Conservation (phyloP, 2,888 invertebrate genomes). For the Lepidochrysops patricia region DNA sequence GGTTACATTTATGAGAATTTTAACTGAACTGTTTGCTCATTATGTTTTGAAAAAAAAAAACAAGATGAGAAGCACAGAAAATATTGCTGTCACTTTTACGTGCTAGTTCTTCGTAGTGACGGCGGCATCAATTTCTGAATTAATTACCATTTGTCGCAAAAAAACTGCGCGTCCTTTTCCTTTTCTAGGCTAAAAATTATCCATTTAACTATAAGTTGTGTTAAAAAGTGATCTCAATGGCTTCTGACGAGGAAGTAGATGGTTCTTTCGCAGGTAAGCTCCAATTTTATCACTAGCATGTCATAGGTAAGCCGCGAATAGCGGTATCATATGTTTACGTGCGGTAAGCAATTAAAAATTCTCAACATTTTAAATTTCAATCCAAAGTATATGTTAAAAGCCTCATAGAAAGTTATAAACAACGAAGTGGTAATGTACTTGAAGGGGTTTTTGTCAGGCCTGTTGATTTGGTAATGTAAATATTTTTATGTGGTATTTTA, state of each 20-base stretch:
- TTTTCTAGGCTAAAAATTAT: slow-evolving; percentile 62
- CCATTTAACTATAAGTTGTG: slow-evolving; percentile 48
- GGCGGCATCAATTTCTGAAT: slow-evolving; percentile 75
- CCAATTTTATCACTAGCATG: slow-evolving; percentile 65
- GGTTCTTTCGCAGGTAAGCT: slow-evolving; percentile 88
- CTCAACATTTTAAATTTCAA: slow-evolving; percentile 47
- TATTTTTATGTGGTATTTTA: slow-evolving; percentile 72
- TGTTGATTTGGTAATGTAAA: slow-evolving; percentile 44
- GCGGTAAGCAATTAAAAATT: slow-evolving; percentile 73
- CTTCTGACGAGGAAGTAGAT: slow-evolving; percentile 91
- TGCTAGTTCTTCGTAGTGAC: slow-evolving; percentile 61
- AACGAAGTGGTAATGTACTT: slow-evolving; percentile 21
- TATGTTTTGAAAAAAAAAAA: not conserved
- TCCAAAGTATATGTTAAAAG: slow-evolving; percentile 22
- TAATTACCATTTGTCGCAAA: slow-evolving; percentile 75
- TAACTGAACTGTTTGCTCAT: not conserved
- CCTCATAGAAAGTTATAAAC: slow-evolving; percentile 24
- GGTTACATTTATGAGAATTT: no score
- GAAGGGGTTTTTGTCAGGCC: not conserved
- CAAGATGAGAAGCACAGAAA: slow-evolving; percentile 45
- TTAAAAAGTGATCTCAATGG: slow-evolving; percentile 77
- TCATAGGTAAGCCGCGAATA: slow-evolving; percentile 75
- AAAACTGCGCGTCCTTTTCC: slow-evolving; percentile 74
- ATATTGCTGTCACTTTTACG: slow-evolving; percentile 34
- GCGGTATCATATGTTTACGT: slow-evolving; percentile 77